These are phyloP conservation scores for Folsomia manolachei DNA, from an alignment of 2,888 invertebrate species.

Conservation along the genomic window DNA sequence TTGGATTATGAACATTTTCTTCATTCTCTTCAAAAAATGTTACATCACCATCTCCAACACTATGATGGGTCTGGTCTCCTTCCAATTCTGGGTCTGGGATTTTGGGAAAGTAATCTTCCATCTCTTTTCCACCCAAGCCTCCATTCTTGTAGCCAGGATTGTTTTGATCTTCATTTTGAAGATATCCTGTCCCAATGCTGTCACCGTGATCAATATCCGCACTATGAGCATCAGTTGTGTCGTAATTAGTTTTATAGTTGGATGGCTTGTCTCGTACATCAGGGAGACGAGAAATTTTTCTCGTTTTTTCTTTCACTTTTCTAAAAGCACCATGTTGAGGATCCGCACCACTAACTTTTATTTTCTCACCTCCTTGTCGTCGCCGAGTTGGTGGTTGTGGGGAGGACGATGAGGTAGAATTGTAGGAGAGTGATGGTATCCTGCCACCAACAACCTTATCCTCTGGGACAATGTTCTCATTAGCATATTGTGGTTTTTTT, in stretches of 20 bases:
- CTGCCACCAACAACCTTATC: not conserved
- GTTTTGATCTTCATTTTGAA: not conserved
- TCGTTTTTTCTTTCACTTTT: constrained; percentile 12
- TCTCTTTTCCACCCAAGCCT: not conserved
- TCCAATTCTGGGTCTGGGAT: not conserved
- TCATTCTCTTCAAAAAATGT: not conserved
- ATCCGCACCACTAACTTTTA: not conserved
- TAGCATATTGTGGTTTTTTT: constrained; percentile 3
- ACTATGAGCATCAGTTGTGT: not conserved
- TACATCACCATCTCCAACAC: not conserved
- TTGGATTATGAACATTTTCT: constrained; percentile 14
- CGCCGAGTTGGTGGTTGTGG: not conserved
- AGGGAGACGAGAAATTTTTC: not conserved
- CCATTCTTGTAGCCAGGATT: not conserved
- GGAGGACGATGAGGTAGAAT: not conserved
- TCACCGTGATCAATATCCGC: not conserved
- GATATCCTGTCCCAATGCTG: not conserved
- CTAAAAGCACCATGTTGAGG: constrained; percentile 14
- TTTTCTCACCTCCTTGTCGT: not conserved
- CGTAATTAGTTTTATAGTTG: constrained; percentile 8
- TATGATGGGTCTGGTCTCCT: not conserved
- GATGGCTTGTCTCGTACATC: not conserved
- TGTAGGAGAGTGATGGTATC: too few species aligned
- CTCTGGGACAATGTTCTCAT: not conserved
- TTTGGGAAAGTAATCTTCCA: not conserved